Base-by-base conservation (phyloP, 1,140 invertebrate genomes). In the Armadillidium nasatum region DNA sequence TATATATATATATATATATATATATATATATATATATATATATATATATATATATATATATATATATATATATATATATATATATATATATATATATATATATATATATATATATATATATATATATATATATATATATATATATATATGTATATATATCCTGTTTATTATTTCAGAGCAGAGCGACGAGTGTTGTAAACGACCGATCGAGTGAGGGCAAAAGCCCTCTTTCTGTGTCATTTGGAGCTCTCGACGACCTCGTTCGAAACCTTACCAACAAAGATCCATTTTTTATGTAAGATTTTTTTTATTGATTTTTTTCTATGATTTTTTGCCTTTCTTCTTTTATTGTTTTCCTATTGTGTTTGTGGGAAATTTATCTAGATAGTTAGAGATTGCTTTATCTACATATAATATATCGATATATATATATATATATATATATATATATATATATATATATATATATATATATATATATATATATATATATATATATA, bases 281-380 rank as follows among this genome's bases (percentile, higher is more conserved):
- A 23, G 73, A 75, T 44, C 73, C 73, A 13, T 75, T 75, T 15
- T 74, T 75, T 75, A 45, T 75, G 73, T 75, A 43, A 75, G 73
- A 60, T 43, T 60, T 11, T 54, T 54, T 23, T 72, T 45, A 44
- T 33, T 33, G 11, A 60, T 7, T 60, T 60, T 15, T 60, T 50
- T 50, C 46, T 1, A 60, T 60, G 19, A 60, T 19, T 60, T 50
- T 60, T 7, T 7, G 11, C 11, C 11, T 60, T 60, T 60, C 7
- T 60, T 60, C 19, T 60, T 33, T 33, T 33, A 33, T 33, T 33
- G 33, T 33, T 33, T 33, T 33, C 33, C 33, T 33, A 33, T 33
- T 33, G 33, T 33, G 33, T 33, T 33, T 33, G 33, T 33, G 33
- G 33, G 33, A 33, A 33, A 33, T 33, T 33, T 33, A 33, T 33